Percentiles rank a stretch among this genome's conserved stretches.
phyloP scores from a whole-genome alignment of 2,888 invertebrate genomes.

The Abscondita cerata region DNA sequence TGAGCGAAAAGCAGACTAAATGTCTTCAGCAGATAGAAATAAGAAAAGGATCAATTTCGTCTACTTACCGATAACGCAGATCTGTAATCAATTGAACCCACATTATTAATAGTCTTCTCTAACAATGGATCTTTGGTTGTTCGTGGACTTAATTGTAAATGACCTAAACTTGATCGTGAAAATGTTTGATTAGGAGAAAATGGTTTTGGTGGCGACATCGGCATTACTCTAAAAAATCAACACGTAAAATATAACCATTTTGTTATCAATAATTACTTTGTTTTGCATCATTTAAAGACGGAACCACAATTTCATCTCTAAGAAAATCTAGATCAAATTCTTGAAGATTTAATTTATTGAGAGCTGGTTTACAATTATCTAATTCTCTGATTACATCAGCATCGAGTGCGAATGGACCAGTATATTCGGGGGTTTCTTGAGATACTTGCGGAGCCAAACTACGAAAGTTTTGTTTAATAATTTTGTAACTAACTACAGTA shows the following conservation, averaged over 20 bases:
- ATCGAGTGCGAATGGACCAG: slow-evolving; percentile 82
- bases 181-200: slow-evolving; percentile 49
- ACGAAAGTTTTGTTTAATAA: not conserved
- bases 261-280: too few relatives aligned
- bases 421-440: slow-evolving; percentile 59
- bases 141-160: slow-evolving; percentile 31
- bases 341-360: slow-evolving; percentile 48
- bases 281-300: slow-evolving; percentile 50
- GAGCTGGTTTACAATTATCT: slow-evolving; percentile 58
- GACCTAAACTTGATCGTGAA: slow-evolving; percentile 37
- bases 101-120: slow-evolving; percentile 64
- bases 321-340: slow-evolving; percentile 56
- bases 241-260: too few relatives aligned
- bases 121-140: slow-evolving; percentile 53
- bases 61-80: slow-evolving; percentile 60
- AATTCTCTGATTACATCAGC: slow-evolving; percentile 73
- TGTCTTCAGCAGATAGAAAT: not conserved
- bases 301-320: slow-evolving; percentile 53
- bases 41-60: too few relatives aligned
- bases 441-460: slow-evolving; percentile 57
- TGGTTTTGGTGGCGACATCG: slow-evolving; percentile 65
- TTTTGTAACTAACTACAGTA: not conserved
- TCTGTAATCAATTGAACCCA: slow-evolving; percentile 69
- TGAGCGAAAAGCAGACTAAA: not conserved
- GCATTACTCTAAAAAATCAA: slow-evolving; percentile 62